Evolutionary conservation across 2,888 invertebrate genomes (phyloP), one percentile per base, ranked within the genome.

Genomic region (Girardia tigrina): DNA sequence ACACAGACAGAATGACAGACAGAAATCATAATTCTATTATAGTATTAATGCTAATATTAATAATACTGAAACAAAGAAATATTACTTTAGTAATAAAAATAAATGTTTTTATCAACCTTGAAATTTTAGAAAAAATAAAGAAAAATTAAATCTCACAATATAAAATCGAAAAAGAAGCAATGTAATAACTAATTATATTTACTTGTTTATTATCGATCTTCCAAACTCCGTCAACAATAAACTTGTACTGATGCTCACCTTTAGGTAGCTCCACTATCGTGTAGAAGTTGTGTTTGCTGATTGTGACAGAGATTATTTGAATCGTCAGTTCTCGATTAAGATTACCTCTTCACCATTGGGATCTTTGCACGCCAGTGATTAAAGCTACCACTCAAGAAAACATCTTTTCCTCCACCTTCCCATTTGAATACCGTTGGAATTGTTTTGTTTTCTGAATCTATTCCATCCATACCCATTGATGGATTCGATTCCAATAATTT

Each of bases 201-300:
- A 85, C 85, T 81, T 83, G 81, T 72, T 79, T 80, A 4, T 80
- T 78, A 77, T 83, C 81, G 75, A 81, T 80, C 2, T 82, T 79
- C 84, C 84, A 85, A 77, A 82, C 81, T 8, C 84, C 84, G 78
- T 85, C 85, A 8, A 84, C 83, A 77, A 78, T 81, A 79, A 83
- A 84, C 85, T 94, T 94, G 85, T 93, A 95, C 85, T 94, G 90
- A 85, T 95, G 94, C 84, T 93, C 92, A 20, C 94, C 94, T 86
- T 94, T 93, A 0, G 94, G 92, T 77, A 95, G 86, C 85, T 94
- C 94, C 78, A 84, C 79, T 80, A 99, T 98, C 16, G 95, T 94
- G 42, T 94, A 94, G 88, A 98, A 98, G 85, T 98, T 95, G 1
- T 91, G 91, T 84, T 94, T 93, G 77, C 86, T 86, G n/a, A n/a